phyloP scores from a whole-genome alignment of 2,113 vertebrate species.

The Microtus oregoni region DNA sequence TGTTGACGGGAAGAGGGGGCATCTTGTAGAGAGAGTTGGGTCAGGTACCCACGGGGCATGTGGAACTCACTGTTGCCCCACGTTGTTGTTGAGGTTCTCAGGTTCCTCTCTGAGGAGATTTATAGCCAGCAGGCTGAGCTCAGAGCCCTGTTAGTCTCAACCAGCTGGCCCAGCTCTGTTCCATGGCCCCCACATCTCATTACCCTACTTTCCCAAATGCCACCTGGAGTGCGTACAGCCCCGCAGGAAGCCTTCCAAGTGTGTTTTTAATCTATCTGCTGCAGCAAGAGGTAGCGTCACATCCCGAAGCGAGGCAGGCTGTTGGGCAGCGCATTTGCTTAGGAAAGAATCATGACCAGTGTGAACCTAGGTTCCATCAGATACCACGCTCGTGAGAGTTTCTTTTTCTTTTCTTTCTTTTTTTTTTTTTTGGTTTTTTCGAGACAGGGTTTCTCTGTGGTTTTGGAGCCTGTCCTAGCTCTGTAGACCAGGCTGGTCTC shows the following conservation, averaged over 20 bases:
- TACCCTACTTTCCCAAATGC: background rate
- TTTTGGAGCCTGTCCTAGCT: no score
- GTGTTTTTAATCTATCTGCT: background rate
- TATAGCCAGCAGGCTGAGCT: background rate
- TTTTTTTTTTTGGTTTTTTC: no score
- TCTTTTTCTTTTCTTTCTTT: no score
- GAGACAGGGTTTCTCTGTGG: no score
- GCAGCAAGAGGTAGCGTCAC: background rate
- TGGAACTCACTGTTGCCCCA: no score
- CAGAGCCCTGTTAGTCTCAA: background rate
- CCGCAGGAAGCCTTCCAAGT: background rate
- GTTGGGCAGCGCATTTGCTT: background rate
- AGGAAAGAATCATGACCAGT: background rate
- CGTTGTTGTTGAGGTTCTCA: no score
- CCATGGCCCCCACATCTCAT: no score
- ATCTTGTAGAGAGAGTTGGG: background rate
- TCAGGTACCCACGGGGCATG: accelerated
- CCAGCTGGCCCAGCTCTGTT: background rate
- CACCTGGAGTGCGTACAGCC: background rate
- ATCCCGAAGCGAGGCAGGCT: no score
- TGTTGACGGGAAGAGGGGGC: background rate
- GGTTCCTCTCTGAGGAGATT: background rate
- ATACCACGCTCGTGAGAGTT: background rate
- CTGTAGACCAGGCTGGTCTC: no score
- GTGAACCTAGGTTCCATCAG: background rate